Base-by-base conservation (phyloP, 1,140 invertebrate species). In the Aleiodes sp. region DNA sequence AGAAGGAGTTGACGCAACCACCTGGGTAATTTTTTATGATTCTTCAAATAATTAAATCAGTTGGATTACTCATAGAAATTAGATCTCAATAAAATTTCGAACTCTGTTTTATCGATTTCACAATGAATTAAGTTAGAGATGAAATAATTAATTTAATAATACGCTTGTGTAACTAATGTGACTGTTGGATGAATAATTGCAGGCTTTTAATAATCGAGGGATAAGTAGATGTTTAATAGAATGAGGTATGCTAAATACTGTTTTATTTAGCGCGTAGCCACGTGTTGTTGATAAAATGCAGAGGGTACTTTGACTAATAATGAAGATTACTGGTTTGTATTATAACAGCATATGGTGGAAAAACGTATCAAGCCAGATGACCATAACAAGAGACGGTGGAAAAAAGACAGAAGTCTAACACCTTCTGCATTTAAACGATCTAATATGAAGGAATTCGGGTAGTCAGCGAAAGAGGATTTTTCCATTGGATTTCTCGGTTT, bases 271-370 rank as follows among this genome's bases (percentile, higher is more conserved):
- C 46, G 46, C 46, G 26, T 52, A 24, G 21, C 46, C 46, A 52
- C 46, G 46, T 52, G 46, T 52, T 52, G 46, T 52, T 52, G 46
- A 24, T n/a, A n/a, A 52, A 52, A 52, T 52, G 46, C 21, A 12
- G 46, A 24, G 46, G 46, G 46, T 52, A 16, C 46, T 24, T 52
- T 52, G n/a, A n/a, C 26, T 52, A 52, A 52, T 52, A 52, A 52
- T 4, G 26, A 52, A 52, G 26, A 52, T 16, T 16, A 46, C 10
- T 12, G 12, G n/a, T n/a, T n/a, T 9, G 21, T 24, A 21, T 6
- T 7, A 16, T 4, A 26, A 59, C 29, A 14, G 26, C 56, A 59
- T 59, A 59, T 59, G 56, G 56, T 59, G 28, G 28, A 59, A 59
- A 59, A 28, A 14, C 28, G n/a, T 59, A 33, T 33, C 31, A 33